Conservation (phyloP, 2,797 vertebrate species). For the Sebastes kiyomatsui region DNA sequence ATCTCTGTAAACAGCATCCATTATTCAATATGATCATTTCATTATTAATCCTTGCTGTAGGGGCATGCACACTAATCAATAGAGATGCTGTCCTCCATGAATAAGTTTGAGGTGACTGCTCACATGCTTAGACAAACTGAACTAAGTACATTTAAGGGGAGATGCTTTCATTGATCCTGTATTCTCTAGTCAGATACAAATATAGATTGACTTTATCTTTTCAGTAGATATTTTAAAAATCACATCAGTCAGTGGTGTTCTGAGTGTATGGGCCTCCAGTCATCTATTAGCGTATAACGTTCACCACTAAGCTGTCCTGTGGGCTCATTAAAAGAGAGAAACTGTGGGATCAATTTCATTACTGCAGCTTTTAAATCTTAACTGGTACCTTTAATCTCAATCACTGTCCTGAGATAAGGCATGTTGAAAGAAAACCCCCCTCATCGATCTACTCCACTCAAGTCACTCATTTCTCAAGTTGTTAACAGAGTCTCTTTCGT, state of each 20-base stretch:
- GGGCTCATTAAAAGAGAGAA: conserved; percentile 26
- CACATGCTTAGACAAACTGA: background rate
- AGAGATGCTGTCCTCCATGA: background rate
- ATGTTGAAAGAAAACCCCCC: background rate
- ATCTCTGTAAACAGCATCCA: conserved; percentile 15
- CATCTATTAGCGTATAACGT: conserved; percentile 1
- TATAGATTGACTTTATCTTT: background rate
- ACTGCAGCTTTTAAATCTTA: conserved; percentile 27
- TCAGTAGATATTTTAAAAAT: conserved; percentile 1
- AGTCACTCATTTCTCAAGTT: background rate
- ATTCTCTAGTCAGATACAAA: background rate
- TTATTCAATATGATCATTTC: conserved; percentile 36
- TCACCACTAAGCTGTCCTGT: conserved; percentile 5
- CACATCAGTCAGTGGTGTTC: background rate
- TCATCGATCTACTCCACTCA: background rate
- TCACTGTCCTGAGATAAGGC: background rate
- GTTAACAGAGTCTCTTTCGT: background rate
- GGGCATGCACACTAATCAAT: background rate
- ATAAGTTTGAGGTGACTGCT: background rate
- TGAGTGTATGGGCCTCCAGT: background rate
- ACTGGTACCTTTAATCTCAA: conserved; percentile 12
- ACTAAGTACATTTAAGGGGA: background rate
- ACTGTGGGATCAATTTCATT: conserved; percentile 22
- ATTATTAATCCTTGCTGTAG: conserved; percentile 19
- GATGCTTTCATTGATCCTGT: background rate